Evolutionary conservation across 2,113 vertebrate genomes (phyloP).

Genomic region (Delphinapterus leucas): DNA sequence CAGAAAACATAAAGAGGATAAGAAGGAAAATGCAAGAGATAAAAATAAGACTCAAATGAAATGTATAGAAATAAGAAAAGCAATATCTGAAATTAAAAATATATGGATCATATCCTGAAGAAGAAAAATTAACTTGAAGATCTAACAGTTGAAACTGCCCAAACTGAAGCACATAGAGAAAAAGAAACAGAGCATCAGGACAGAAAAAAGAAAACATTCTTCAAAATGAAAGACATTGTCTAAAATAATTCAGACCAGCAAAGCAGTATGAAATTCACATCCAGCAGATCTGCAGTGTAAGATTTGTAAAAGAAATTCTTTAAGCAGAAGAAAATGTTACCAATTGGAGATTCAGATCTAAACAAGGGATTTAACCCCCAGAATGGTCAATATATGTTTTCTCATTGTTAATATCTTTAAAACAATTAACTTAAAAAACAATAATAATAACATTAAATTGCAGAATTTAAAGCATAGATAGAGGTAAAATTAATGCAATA

Average conservation of each 20-base stretch:
- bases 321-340: background rate
- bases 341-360: background rate
- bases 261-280: conserved; percentile 21
- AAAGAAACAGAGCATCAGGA: background rate
- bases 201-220: background rate
- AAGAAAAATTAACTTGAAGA: background rate
- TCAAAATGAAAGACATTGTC: background rate
- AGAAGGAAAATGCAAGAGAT: background rate
- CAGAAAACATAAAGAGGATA: background rate
- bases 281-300: background rate
- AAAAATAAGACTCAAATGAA: background rate
- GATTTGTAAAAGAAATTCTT: background rate
- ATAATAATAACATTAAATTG: background rate
- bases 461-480: background rate
- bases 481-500: background rate
- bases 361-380: background rate
- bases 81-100: background rate
- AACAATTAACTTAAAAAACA: background rate
- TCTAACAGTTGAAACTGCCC: background rate
- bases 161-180: background rate
- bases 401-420: background rate
- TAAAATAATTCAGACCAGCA: background rate
- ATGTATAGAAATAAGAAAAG: background rate
- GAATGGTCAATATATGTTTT: background rate
- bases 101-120: background rate